Evolutionary conservation across 1,140 invertebrate genomes (phyloP).

Genomic region (Ephestia elutella): DNA sequence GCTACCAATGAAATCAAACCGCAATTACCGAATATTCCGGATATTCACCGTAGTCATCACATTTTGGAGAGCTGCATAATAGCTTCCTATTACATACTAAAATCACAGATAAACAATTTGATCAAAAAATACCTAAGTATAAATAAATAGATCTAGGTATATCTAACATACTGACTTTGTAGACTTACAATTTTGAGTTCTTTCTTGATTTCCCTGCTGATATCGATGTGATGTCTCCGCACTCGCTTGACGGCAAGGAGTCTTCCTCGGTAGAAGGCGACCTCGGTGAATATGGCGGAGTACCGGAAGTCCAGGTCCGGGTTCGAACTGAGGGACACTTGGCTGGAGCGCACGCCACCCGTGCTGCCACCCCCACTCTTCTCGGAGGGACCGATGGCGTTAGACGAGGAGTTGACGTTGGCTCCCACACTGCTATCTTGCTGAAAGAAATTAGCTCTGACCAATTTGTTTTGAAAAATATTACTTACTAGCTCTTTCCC

Average conservation of each 20-base stretch:
- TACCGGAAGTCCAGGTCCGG: slow-evolving; percentile 89
- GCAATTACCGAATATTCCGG: too few species aligned
- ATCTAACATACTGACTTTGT: too few species aligned
- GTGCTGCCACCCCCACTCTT: slow-evolving; percentile 71
- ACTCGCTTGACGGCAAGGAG: slow-evolving; percentile 91
- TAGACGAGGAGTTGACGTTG: slow-evolving; percentile 38
- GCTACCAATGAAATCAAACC: too few species aligned
- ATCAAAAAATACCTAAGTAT: too few species aligned
- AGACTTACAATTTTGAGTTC: slow-evolving; percentile 94
- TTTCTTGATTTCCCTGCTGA: slow-evolving; percentile 93
- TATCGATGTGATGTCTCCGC: slow-evolving; percentile 89
- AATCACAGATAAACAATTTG: too few species aligned
- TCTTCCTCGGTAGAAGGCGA: slow-evolving; percentile 90
- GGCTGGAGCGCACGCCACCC: slow-evolving; percentile 84
- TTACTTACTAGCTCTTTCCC: too few species aligned
- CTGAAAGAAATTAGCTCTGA: slow-evolving; percentile 71
- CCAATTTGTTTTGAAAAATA: slow-evolving; percentile 44
- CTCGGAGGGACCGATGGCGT: slow-evolving; percentile 36
- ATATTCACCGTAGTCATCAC: too few species aligned
- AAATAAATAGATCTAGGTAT: background rate
- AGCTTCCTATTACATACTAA: too few species aligned
- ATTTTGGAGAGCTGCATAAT: too few species aligned
- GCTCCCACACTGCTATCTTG: slow-evolving; percentile 63
- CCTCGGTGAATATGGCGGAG: slow-evolving; percentile 89
- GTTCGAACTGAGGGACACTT: slow-evolving; percentile 90